These are phyloP conservation scores for Donacobius atricapilla DNA, from an alignment of 2,113 vertebrate genomes.

Conservation along the genomic window DNA sequence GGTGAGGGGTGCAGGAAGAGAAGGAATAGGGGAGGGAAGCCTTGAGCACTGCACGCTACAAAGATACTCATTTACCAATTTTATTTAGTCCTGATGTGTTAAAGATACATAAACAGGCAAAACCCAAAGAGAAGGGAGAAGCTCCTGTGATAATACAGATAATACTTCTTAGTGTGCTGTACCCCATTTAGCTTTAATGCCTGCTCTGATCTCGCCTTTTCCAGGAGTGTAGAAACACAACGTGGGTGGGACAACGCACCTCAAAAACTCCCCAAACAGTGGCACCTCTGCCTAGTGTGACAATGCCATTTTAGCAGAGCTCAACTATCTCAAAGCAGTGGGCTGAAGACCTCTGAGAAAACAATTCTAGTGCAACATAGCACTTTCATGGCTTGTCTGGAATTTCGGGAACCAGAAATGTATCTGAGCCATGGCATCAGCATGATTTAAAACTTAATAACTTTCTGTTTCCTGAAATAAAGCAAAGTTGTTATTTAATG, in stretches of 20 bases:
- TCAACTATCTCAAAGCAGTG: neutral
- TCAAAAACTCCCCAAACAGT: neutral
- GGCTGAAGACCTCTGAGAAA: neutral
- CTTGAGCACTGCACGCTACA: neutral
- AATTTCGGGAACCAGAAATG: neutral
- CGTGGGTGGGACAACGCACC: neutral
- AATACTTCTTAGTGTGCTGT: neutral
- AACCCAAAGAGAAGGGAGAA: neutral
- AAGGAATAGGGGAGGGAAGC: neutral
- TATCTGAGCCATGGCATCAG: neutral
- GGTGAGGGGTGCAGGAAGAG: neutral
- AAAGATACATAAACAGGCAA: neutral
- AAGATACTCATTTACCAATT: neutral
- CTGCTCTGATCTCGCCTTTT: neutral
- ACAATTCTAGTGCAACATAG: neutral
- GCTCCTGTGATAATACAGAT: no score
- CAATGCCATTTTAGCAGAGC: fast-evolving
- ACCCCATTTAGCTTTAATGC: neutral
- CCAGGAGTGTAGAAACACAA: neutral
- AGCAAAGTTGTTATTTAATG: constrained; percentile 72
- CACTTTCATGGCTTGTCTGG: neutral
- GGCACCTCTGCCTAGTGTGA: fast-evolving
- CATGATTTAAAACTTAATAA: constrained; percentile 76
- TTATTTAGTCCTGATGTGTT: neutral
- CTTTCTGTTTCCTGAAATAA: constrained; percentile 72